phyloP scores from a whole-genome alignment of 1,140 invertebrate species.

The Hylyphantes graminicola region DNA sequence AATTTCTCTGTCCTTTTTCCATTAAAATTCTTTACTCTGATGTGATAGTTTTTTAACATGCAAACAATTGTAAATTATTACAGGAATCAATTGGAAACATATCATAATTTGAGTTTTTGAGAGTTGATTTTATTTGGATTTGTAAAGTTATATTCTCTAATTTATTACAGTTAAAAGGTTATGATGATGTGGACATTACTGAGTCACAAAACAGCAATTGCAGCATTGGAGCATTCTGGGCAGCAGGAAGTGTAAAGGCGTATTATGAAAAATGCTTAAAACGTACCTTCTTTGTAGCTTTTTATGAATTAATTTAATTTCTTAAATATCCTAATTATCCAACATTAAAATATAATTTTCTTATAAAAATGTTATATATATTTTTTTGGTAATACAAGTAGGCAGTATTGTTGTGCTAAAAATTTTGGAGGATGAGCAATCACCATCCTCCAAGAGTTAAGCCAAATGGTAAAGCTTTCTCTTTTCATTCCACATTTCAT shows the following conservation, averaged over 20 bases:
- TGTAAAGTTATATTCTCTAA: background rate
- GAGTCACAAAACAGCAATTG: background rate
- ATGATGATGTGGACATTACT: constrained; percentile 1
- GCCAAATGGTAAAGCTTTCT: too few relatives aligned
- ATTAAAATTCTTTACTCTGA: background rate
- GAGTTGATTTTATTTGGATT: background rate
- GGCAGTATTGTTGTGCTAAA: background rate
- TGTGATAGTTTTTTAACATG: background rate
- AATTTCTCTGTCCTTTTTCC: background rate
- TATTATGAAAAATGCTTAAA: constrained; percentile 20
- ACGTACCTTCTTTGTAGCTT: background rate
- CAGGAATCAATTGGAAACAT: background rate
- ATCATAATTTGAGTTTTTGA: background rate
- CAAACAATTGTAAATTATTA: background rate
- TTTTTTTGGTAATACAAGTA: background rate
- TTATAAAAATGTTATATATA: background rate
- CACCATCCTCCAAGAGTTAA: background rate
- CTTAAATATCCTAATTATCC: background rate
- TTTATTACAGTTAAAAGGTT: background rate
- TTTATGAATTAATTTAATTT: background rate
- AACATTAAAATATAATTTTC: background rate
- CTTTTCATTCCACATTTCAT: too few relatives aligned
- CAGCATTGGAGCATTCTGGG: constrained; percentile 20
- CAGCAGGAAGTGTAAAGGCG: background rate
- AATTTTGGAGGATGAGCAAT: background rate